phyloP scores from a whole-genome alignment of 1,140 invertebrate species.

The Trichonephila clavata region DNA sequence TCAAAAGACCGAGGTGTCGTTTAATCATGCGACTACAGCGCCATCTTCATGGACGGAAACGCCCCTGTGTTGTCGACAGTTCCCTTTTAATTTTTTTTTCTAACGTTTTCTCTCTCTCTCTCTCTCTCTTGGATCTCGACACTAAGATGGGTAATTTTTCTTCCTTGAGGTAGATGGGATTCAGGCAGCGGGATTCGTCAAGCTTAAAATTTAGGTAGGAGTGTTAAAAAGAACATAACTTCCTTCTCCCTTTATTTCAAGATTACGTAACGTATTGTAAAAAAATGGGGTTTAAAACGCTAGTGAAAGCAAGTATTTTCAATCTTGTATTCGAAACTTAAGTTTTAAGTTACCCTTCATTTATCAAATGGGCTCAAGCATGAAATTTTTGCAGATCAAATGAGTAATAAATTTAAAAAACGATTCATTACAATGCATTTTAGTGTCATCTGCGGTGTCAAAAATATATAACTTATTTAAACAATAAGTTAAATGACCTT shows the following conservation, averaged over 20 bases:
- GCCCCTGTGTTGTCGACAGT: constrained; percentile 57
- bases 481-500: no score
- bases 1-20: constrained; percentile 45
- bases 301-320: no score
- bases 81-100: constrained; percentile 26
- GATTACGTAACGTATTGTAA: no score
- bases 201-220: constrained; percentile 11
- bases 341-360: no score
- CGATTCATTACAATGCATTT: no score
- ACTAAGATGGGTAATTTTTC: constrained; percentile 59
- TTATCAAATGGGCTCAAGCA: no score
- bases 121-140: not conserved
- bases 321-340: no score
- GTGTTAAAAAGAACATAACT: not conserved
- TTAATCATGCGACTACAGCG: constrained; percentile 53
- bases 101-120: constrained; percentile 24
- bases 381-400: no score
- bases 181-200: not conserved
- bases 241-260: not conserved
- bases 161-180: not conserved
- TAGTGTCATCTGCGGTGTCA: no score
- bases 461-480: no score
- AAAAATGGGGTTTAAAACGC: no score
- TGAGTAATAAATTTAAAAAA: no score
- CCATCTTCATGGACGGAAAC: constrained; percentile 57